Conservation (phyloP, 1,140 invertebrate species). For the Propsilocerus akamusi region DNA sequence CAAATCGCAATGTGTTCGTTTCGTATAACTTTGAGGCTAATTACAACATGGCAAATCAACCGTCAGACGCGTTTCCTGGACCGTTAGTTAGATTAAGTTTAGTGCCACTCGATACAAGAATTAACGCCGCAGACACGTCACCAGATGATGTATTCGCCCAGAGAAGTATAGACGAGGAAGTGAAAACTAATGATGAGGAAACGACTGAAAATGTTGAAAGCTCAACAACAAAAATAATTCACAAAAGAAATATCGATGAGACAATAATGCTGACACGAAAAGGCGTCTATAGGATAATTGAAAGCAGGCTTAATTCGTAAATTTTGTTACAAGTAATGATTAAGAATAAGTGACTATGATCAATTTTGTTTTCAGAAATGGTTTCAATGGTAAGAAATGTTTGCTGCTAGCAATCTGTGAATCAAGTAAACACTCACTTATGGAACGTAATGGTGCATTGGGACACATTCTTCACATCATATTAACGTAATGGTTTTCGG, state of each 20-base stretch:
- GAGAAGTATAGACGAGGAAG: slow-evolving; percentile 15
- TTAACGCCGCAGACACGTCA: not conserved
- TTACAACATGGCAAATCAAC: slow-evolving; percentile 30
- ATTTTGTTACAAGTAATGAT: too few relatives aligned
- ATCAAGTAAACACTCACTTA: slow-evolving; percentile 20
- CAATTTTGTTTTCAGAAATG: slow-evolving; percentile 18
- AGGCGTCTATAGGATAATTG: not conserved
- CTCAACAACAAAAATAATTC: not conserved
- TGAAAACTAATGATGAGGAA: slow-evolving; percentile 15
- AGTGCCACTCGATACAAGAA: not conserved
- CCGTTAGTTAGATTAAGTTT: slow-evolving; percentile 5
- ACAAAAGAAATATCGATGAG: slow-evolving; percentile 6
- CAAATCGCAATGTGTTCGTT: slow-evolving; percentile 43
- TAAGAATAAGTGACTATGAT: slow-evolving; percentile 17
- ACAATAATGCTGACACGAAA: slow-evolving; percentile 10
- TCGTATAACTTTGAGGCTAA: slow-evolving; percentile 59
- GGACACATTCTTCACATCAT: slow-evolving; percentile 29
- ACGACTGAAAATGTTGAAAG: not conserved
- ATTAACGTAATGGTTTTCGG: slow-evolving; percentile 30
- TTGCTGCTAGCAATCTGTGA: slow-evolving; percentile 30
- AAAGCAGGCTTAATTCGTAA: not conserved
- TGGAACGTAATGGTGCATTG: slow-evolving; percentile 26
- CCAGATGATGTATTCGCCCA: slow-evolving; percentile 5
- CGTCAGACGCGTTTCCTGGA: slow-evolving; percentile 12
- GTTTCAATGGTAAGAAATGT: slow-evolving; percentile 29